These are phyloP conservation scores for Morone saxatilis DNA, from an alignment of 2,113 vertebrate species.

Conservation along the genomic window DNA sequence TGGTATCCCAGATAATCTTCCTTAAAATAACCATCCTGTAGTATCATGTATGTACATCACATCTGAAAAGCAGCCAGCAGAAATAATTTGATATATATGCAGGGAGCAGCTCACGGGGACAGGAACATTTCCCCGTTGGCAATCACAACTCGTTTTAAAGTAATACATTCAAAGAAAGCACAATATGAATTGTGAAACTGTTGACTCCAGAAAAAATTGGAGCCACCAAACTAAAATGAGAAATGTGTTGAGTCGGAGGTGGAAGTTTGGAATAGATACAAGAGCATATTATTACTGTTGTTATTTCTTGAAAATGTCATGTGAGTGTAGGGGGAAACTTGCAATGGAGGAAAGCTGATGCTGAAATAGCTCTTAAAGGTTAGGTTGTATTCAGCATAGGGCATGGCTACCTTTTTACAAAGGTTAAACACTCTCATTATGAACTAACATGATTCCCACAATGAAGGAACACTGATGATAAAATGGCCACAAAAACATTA, in stretches of 20 bases:
- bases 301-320: conserved; percentile 81
- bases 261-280: conserved; percentile 24
- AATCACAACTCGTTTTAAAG: conserved; percentile 47
- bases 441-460: conserved; percentile 37
- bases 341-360: conserved; percentile 35
- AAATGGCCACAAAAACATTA: neutral
- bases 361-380: conserved; percentile 80
- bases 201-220: conserved; percentile 16
- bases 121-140: conserved; percentile 21
- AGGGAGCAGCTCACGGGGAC: conserved; percentile 6
- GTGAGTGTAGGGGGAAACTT: conserved; percentile 39
- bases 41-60: conserved; percentile 14
- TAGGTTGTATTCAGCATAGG: conserved; percentile 64
- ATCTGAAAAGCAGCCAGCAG: conserved; percentile 21
- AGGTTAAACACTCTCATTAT: conserved; percentile 67
- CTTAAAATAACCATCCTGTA: neutral
- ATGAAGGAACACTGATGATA: conserved; percentile 13
- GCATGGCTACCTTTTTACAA: conserved; percentile 58
- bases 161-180: conserved; percentile 38
- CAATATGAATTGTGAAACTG: conserved; percentile 7
- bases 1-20: neutral
- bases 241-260: conserved; percentile 35
- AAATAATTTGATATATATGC: conserved; percentile 37
- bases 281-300: conserved; percentile 40
- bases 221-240: conserved; percentile 9